Base-by-base conservation (phyloP, 2,797 vertebrate species). In the Melanitta fusca region DNA sequence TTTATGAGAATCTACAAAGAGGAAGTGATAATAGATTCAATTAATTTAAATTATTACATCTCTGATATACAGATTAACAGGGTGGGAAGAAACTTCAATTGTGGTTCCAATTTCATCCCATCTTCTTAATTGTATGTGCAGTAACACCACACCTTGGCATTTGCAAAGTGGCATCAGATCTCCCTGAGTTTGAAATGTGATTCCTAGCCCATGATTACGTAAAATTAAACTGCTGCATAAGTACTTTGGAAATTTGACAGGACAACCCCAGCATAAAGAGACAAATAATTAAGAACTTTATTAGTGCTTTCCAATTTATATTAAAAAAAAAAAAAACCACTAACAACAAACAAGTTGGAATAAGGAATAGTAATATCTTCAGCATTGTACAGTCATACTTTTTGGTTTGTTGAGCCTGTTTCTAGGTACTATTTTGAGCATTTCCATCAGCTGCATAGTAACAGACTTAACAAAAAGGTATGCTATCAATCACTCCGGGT, bases 51-150 rank as follows among this genome's bases (percentile, higher is more conserved):
- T 95, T 72, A 95, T 85, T 97, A 92, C 79, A 85, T 95, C 96
- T 82, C 86, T 85, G 38, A 91, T 96, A 86, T 96, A 95, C 93
- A 90, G 77, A 94, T 96, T 96, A 95, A 93, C 89, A 96, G 97
- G 73, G 72, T 88, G 90, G 79, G 96, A 97, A 97, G 94, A 97
- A 97, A 95, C 82, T 92, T 94, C 85, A 15, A 96, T 93, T 95
- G 94, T 94, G 96, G 97, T 97, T 97, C 92, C 93, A 88, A 72
- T 98, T 98, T 98, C 97, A 98, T 94, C 95, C 94, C 84, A 97
- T 98, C 96, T 95, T 97, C 97, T 98, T 98, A 98, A 98, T 98
- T 98, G 97, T 98, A 94, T 95, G 95, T 96, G 93, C 94, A 96
- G 98, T 98, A 98, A 98, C 96, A 96, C 90, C 97, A 98, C 91